phyloP scores from a whole-genome alignment of 2,113 vertebrate genomes.

The Egretta garzetta region DNA sequence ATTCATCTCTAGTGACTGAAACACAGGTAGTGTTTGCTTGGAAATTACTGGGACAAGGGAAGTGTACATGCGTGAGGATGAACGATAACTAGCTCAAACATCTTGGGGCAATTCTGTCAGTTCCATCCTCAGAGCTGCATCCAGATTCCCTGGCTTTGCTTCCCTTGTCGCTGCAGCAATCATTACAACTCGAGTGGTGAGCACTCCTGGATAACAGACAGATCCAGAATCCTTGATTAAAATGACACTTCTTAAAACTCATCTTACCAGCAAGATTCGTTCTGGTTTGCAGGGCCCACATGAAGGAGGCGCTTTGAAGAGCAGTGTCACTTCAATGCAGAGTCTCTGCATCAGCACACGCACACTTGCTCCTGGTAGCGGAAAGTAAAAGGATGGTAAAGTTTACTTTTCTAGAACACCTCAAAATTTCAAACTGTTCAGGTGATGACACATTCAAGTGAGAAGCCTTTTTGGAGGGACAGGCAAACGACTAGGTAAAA shows the following conservation, averaged over 20 bases:
- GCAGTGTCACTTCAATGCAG: not conserved
- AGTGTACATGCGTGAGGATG: not conserved
- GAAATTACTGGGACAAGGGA: not conserved
- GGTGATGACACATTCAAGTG: not conserved
- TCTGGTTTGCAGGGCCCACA: not conserved
- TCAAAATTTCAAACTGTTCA: not conserved
- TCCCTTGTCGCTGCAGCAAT: not conserved
- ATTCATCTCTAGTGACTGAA: not conserved
- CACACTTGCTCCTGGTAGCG: not conserved
- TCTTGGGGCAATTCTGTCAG: not conserved
- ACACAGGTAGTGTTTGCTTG: not conserved
- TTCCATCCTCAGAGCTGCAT: not conserved
- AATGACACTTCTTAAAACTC: not conserved
- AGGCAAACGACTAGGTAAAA: not conserved
- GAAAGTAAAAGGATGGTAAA: not conserved
- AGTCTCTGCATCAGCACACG: accelerated
- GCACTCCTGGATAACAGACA: not conserved
- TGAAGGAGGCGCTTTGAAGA: not conserved
- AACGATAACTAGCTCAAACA: not conserved
- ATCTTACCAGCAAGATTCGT: not conserved
- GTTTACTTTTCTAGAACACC: not conserved
- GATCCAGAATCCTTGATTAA: not conserved
- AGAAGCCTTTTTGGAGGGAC: not conserved
- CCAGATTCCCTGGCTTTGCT: not conserved
- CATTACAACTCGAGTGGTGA: not conserved